A percentile compares a stretch with the other conserved stretches of the same genome.
Conservation (phyloP, 2,797 vertebrate genomes). For the Eleutherodactylus coqui region DNA sequence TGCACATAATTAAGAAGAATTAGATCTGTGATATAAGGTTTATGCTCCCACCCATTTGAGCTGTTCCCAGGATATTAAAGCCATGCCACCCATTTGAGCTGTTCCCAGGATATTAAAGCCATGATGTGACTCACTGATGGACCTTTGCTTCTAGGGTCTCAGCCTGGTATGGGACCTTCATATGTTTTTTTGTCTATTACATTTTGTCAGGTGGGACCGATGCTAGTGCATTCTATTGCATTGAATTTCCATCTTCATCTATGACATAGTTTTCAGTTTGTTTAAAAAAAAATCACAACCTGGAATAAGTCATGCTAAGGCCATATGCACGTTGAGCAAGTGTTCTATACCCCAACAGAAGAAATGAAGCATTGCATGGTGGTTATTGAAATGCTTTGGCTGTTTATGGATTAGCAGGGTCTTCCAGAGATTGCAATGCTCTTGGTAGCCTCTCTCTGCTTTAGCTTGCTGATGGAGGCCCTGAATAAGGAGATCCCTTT, state of each 20-base stretch:
- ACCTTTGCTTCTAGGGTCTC: not conserved
- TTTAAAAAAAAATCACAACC: not conserved
- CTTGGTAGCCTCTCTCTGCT: not conserved
- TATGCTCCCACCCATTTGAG: not conserved
- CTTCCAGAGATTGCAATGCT: not conserved
- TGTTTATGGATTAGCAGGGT: not conserved
- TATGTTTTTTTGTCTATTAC: not conserved
- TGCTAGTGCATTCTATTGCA: not conserved
- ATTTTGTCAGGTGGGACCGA: slow-evolving; percentile 11
- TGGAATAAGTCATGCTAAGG: not conserved
- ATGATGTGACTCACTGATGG: slow-evolving; percentile 32
- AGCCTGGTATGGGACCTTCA: not conserved
- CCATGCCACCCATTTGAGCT: not conserved
- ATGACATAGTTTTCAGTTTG: not conserved
- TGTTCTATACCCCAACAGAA: not conserved
- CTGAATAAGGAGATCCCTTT: not conserved
- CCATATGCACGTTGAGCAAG: not conserved
- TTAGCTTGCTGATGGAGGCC: not conserved
- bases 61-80: slow-evolving; percentile 24
- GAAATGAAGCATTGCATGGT: not conserved
- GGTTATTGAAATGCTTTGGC: not conserved
- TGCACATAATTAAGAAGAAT: slow-evolving; percentile 26
- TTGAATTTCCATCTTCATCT: not conserved
- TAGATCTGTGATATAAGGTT: slow-evolving; percentile 1
- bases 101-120: slow-evolving; percentile 31